Conservation (phyloP, 1,140 invertebrate species). For the Hestina assimilis region DNA sequence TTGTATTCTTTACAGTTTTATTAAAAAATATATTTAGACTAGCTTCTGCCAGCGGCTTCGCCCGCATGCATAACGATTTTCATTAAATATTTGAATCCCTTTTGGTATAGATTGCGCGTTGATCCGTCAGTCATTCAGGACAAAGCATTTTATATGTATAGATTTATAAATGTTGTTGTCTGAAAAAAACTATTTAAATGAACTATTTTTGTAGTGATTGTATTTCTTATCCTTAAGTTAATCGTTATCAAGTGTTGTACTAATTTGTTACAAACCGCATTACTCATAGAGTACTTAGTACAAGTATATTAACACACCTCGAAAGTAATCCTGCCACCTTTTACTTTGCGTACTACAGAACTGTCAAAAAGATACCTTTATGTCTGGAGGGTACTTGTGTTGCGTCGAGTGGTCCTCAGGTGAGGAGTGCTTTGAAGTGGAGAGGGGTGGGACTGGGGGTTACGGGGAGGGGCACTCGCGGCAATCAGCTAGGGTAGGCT, state of each 20-base stretch:
- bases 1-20: not conserved
- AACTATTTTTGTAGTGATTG: too few species aligned
- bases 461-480: conserved; percentile 11
- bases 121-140: too few species aligned
- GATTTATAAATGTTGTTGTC: too few species aligned
- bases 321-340: conserved; percentile 14
- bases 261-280: not conserved
- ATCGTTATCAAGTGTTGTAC: not conserved
- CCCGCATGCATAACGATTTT: too few species aligned
- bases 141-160: too few species aligned
- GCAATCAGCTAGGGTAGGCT: conserved; percentile 43
- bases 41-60: too few species aligned
- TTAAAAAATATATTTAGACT: not conserved
- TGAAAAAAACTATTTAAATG: too few species aligned
- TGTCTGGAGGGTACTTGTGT: conserved; percentile 42
- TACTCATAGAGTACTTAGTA: not conserved
- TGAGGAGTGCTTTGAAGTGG: conserved; percentile 31
- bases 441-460: conserved; percentile 22
- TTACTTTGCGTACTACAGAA: conserved; percentile 22
- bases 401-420: conserved; percentile 43
- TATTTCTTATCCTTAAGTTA: not conserved
- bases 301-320: conserved; percentile 13
- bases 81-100: too few species aligned
- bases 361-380: conserved; percentile 61
- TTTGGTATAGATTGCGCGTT: too few species aligned